Evolutionary conservation across 53 echinoderm and acorn worm species (phyloP), one percentile per base, ranked within the genome.

Genomic region (Antedon mediterranea): DNA sequence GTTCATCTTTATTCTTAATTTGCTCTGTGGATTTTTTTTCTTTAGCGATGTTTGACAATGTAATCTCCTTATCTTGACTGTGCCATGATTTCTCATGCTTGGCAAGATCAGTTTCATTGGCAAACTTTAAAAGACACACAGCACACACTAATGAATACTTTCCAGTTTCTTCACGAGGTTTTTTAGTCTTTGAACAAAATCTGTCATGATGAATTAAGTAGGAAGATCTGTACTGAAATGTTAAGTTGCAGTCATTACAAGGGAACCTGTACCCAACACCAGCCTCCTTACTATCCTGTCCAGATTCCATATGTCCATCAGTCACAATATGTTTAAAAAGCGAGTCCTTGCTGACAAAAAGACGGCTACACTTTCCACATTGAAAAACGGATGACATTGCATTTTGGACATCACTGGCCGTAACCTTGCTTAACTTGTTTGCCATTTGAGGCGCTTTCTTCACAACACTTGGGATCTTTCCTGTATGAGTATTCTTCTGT

Each of bases 261-360:
- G 73, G 79, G 78, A 76, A 81, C 0, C 75, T 78, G 18, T 82
- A 72, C 31, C 7, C 78, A 5, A 77, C 82, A 30, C 7, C 78
- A 5, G 70, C 82, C 32, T 86, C 75, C 31, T 79, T 28, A 28
- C 82, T 71, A 30, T 78, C 42, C 43, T 71, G 72, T n/a, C 74
- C 30, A 6, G 79, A 78, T 34, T 79, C 79, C 79, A 79, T 70
- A 30, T 86, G 86, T 82, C 82, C 82, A 71, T 86, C 86, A 0
- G 79, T 37, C 30, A 78, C 86, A 57, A 86, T 37, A 79, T 86
- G 86, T 78, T 86, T 86, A 75, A 86, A 82, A 34, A 86, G 86
- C 32, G 82, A 82, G 0, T 82, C 86, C 71, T 86, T 86, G 79
- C 86, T 86, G 11, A 86, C 86, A 79, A 86, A 86, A 30, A 86